Percentiles rank a stretch among this genome's conserved stretches.
These are phyloP conservation scores for Myxocyprinus asiaticus DNA, from an alignment of 2,113 vertebrate species.

Conservation along the genomic window DNA sequence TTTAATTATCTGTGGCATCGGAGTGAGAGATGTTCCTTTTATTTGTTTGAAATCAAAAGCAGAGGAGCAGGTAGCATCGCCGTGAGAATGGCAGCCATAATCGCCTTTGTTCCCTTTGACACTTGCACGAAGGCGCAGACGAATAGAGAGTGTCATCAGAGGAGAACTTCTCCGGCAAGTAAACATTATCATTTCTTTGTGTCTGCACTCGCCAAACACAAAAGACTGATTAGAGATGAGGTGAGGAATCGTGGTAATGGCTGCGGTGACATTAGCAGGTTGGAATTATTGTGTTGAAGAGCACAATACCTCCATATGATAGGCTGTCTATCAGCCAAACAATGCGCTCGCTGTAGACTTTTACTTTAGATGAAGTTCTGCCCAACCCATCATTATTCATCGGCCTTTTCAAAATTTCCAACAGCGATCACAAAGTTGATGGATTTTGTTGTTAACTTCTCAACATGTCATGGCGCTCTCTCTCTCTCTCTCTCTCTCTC, in stretches of 20 bases:
- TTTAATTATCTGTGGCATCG: conserved; percentile 88
- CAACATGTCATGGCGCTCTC: conserved; percentile 33
- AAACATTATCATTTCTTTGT: conserved; percentile 77
- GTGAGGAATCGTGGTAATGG: conserved; percentile 66
- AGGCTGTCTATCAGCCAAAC: conserved; percentile 74
- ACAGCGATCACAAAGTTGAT: conserved; percentile 40
- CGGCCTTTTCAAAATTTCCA: conserved; percentile 49
- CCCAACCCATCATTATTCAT: conserved; percentile 50
- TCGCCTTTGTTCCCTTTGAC: conserved; percentile 72
- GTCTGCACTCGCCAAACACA: conserved; percentile 65
- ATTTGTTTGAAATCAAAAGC: conserved; percentile 68
- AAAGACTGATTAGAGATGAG: conserved; percentile 77
- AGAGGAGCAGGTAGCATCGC: conserved; percentile 79
- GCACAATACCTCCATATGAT: conserved; percentile 63
- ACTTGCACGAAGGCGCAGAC: conserved; percentile 67
- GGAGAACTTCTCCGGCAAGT: conserved; percentile 66
- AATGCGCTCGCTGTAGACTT: conserved; percentile 71
- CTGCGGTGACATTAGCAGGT: conserved; percentile 75
- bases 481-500: conserved; percentile 9
- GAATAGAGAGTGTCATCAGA: conserved; percentile 60
- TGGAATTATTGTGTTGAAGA: conserved; percentile 72
- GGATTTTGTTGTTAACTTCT: conserved; percentile 52
- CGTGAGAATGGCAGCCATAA: conserved; percentile 74
- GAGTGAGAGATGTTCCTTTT: conserved; percentile 77
- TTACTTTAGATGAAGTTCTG: conserved; percentile 56